Conservation (phyloP, 2,797 vertebrate species). For the Falco rusticolus region DNA sequence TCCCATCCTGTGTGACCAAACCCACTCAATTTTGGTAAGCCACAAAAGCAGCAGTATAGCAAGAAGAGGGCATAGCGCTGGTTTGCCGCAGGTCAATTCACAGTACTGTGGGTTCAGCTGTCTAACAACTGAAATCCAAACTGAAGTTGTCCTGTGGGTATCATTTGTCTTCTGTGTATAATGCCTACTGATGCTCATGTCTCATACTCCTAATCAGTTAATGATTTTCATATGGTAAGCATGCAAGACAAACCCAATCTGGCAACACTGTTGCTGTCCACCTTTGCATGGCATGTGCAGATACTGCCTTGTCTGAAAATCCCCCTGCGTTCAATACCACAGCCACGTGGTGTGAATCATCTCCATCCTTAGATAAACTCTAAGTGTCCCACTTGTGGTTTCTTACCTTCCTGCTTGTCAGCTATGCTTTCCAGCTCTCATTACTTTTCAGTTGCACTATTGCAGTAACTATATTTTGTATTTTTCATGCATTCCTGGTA, state of each 20-base stretch:
- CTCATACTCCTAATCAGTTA: neutral
- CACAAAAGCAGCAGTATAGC: neutral
- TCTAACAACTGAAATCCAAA: neutral
- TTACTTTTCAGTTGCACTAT: neutral
- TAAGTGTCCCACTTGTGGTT: neutral
- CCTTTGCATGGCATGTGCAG: neutral
- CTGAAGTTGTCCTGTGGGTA: neutral
- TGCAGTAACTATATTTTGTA: neutral
- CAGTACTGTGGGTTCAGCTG: neutral
- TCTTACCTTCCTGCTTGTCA: neutral
- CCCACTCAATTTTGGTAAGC: neutral
- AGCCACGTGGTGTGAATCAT: neutral
- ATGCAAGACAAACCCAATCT: neutral
- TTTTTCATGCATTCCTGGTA: neutral
- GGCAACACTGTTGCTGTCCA: neutral
- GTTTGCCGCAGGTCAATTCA: neutral
- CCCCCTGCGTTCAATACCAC: too few species aligned
- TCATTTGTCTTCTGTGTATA: neutral
- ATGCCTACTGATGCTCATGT: neutral
- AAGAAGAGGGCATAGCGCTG: fast-evolving
- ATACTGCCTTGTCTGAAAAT: neutral
- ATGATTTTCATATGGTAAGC: neutral
- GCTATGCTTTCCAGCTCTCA: neutral
- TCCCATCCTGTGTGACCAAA: neutral
- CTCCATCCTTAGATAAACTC: neutral